Evolutionary conservation across 2,113 vertebrate genomes (phyloP).

Genomic region (Acanthisitta chloris): DNA sequence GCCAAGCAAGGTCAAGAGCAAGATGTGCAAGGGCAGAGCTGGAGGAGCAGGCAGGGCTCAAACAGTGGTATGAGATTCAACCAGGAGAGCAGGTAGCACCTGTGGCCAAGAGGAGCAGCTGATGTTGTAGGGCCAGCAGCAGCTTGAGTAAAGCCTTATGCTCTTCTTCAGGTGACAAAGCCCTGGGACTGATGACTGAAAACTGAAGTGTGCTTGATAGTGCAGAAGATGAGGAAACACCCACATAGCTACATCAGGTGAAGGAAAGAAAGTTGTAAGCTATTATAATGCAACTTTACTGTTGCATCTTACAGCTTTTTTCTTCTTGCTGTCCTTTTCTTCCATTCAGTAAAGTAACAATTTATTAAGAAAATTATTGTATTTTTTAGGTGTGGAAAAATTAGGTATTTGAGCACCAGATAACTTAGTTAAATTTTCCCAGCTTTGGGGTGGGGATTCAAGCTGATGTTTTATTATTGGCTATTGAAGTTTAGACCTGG

Average conservation of each 20-base stretch:
- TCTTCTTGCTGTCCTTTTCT: background rate
- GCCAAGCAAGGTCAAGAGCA: background rate
- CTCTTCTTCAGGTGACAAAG: background rate
- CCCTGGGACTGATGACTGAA: background rate
- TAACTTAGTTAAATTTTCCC: background rate
- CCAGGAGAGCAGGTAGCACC: background rate
- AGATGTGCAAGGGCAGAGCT: background rate
- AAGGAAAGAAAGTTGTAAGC: background rate
- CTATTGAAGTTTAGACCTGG: background rate
- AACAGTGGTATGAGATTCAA: background rate
- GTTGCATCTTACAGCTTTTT: background rate
- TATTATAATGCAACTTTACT: background rate
- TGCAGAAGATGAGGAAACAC: background rate
- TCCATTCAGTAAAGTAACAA: background rate
- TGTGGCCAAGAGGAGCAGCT: background rate
- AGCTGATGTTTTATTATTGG: background rate
- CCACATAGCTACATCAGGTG: background rate
- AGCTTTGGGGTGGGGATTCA: background rate
- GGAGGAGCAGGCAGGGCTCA: background rate
- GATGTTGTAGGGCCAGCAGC: background rate
- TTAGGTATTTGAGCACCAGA: background rate
- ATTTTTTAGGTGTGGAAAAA: background rate
- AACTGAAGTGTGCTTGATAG: background rate
- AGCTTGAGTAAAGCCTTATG: background rate
- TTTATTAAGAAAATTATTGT: background rate